Evolutionary conservation across 2,797 vertebrate genomes (phyloP).

Genomic region (Sebastes paucispinis): DNA sequence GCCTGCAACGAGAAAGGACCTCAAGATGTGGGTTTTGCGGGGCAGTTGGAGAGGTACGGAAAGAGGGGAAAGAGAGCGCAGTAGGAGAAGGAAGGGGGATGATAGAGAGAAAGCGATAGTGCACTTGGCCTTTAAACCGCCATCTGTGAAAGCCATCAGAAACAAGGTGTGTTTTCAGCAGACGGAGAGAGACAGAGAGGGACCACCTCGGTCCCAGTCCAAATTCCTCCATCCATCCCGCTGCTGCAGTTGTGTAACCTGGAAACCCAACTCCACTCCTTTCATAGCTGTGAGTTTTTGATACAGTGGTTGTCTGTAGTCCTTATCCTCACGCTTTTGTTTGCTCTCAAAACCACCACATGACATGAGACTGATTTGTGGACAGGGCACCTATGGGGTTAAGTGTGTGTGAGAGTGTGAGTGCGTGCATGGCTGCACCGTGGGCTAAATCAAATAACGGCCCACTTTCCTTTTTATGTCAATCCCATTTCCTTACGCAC

Average conservation of each 20-base stretch:
- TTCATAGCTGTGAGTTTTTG: constrained; percentile 26
- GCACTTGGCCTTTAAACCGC: constrained; percentile 59
- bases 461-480: constrained; percentile 61
- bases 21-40: constrained; percentile 52
- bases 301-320: constrained; percentile 30
- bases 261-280: constrained; percentile 46
- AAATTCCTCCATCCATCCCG: constrained; percentile 50
- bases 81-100: not conserved
- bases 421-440: constrained; percentile 29
- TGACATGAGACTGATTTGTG: constrained; percentile 52
- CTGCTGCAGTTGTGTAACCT: constrained; percentile 45
- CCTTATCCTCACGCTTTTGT: constrained; percentile 31
- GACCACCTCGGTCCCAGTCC: constrained; percentile 37
- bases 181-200: constrained; percentile 26
- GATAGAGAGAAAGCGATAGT: constrained; percentile 29
- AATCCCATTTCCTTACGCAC: constrained; percentile 67
- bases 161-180: constrained; percentile 69
- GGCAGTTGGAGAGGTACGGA: constrained; percentile 29
- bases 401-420: constrained; percentile 47
- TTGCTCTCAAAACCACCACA: constrained; percentile 43
- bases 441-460: constrained; percentile 63
- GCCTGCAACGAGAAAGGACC: constrained; percentile 49
- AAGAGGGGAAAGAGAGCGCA: not conserved
- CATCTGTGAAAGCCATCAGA: constrained; percentile 78
- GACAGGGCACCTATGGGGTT: constrained; percentile 55